Evolutionary conservation across 1,140 invertebrate genomes (phyloP).

Genomic region (Monomorium pharaonis): DNA sequence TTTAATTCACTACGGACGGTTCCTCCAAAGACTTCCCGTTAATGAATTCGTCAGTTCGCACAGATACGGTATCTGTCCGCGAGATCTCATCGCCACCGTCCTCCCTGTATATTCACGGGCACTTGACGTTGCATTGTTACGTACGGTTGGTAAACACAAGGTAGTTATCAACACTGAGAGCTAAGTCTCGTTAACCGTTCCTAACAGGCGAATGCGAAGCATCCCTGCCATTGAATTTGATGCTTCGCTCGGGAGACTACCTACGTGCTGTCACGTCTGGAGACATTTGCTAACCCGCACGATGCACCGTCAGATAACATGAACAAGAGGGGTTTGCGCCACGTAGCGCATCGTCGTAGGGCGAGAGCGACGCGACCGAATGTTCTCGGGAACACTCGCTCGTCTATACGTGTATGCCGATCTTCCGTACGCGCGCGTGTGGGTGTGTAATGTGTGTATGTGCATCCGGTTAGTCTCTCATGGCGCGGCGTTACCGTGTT

Average conservation of each 20-base stretch:
- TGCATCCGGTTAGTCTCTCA: conserved; percentile 29
- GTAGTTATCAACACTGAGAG: conserved; percentile 70
- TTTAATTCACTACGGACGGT: neutral
- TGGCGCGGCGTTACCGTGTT: conserved; percentile 36
- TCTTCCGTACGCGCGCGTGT: neutral
- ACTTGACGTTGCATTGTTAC: conserved; percentile 66
- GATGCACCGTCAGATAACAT: conserved; percentile 72
- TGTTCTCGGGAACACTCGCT: conserved; percentile 42
- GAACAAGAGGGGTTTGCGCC: conserved; percentile 59
- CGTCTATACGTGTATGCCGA: conserved; percentile 48
- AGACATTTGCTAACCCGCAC: conserved; percentile 72
- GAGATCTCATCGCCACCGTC: conserved; percentile 31
- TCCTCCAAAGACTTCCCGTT: conserved; percentile 7
- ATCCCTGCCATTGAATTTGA: conserved; percentile 73
- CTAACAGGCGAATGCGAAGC: conserved; percentile 72
- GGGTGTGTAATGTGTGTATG: neutral
- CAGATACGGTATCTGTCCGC: conserved; percentile 34
- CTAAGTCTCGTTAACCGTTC: conserved; percentile 75
- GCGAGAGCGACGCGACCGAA: conserved; percentile 57
- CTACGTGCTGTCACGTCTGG: conserved; percentile 70
- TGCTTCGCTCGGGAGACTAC: conserved; percentile 68
- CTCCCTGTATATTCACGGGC: conserved; percentile 35
- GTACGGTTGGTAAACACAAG: conserved; percentile 69
- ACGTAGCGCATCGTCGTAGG: conserved; percentile 37
- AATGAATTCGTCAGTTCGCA: conserved; percentile 36